Evolutionary conservation across 1,140 invertebrate species (phyloP).

Genomic region (Cotesia vestalis): DNA sequence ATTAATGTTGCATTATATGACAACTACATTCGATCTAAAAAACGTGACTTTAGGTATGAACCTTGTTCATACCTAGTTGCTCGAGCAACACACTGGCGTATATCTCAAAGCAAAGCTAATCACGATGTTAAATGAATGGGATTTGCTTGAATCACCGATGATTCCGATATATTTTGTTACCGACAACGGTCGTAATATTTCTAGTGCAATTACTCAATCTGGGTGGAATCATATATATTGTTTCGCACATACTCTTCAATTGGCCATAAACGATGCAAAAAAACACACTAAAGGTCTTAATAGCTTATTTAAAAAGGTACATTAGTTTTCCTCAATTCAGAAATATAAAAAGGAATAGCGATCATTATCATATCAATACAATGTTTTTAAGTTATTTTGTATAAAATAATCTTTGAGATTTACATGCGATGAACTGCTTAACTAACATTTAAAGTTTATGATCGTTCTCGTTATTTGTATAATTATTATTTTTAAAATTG

Average conservation of each 20-base stretch:
- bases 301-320: background rate
- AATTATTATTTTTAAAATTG: too few species aligned
- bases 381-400: too few species aligned
- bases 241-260: conserved; percentile 2
- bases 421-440: too few species aligned
- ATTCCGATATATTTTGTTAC: background rate
- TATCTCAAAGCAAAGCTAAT: background rate
- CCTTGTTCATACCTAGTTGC: too few species aligned
- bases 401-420: too few species aligned
- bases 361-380: background rate
- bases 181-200: background rate
- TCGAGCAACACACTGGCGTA: background rate
- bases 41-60: background rate
- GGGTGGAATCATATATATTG: conserved; percentile 3
- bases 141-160: background rate
- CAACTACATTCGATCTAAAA: background rate
- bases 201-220: background rate
- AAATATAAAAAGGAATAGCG: background rate
- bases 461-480: too few species aligned
- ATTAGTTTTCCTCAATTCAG: background rate
- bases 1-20: background rate
- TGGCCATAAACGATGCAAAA: background rate
- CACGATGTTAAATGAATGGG: background rate
- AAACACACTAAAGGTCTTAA: background rate
- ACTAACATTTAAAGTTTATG: background rate